phyloP scores from a whole-genome alignment of 2,888 invertebrate species.

The Drosophila vallismaia region DNA sequence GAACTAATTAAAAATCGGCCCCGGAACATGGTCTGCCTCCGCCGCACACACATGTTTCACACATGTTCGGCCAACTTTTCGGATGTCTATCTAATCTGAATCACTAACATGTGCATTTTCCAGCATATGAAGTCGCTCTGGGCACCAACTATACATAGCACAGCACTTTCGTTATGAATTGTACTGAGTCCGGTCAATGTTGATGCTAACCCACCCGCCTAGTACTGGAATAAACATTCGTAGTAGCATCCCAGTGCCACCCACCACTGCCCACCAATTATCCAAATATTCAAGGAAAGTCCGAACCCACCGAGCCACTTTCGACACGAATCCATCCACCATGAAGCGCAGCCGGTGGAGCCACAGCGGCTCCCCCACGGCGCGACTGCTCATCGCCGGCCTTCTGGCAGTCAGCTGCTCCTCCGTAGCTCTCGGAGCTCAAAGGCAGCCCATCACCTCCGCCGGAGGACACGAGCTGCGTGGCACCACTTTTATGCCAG shows the following conservation, averaged over 20 bases:
- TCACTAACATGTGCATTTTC: slow-evolving; percentile 27
- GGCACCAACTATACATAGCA: slow-evolving; percentile 42
- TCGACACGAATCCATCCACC: slow-evolving; percentile 33
- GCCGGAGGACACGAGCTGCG: slow-evolving; percentile 70
- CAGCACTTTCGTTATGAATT: slow-evolving; percentile 59
- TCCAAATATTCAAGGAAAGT: slow-evolving; percentile 13
- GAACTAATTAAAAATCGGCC: slow-evolving; percentile 65
- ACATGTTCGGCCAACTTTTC: slow-evolving; percentile 52
- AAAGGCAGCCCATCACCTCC: slow-evolving; percentile 65
- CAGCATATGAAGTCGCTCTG: slow-evolving; percentile 69
- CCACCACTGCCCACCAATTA: neutral
- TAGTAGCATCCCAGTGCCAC: slow-evolving; percentile 13
- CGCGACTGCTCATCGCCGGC: slow-evolving; percentile 56
- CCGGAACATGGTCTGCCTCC: slow-evolving; percentile 15
- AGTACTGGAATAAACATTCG: slow-evolving; percentile 21
- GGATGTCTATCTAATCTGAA: slow-evolving; percentile 29
- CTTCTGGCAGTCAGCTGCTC: slow-evolving; percentile 57
- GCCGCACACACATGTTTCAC: slow-evolving; percentile 61
- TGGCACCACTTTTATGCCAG: slow-evolving; percentile 82
- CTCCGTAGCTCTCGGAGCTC: slow-evolving; percentile 42
- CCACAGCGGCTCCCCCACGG: slow-evolving; percentile 67
- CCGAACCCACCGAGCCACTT: slow-evolving; percentile 14
- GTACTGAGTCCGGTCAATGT: slow-evolving; percentile 40
- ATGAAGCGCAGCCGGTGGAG: slow-evolving; percentile 82
- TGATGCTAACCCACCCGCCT: slow-evolving; percentile 27